Evolutionary conservation across 2,113 vertebrate genomes (phyloP).

Genomic region (Dinomys branickii): DNA sequence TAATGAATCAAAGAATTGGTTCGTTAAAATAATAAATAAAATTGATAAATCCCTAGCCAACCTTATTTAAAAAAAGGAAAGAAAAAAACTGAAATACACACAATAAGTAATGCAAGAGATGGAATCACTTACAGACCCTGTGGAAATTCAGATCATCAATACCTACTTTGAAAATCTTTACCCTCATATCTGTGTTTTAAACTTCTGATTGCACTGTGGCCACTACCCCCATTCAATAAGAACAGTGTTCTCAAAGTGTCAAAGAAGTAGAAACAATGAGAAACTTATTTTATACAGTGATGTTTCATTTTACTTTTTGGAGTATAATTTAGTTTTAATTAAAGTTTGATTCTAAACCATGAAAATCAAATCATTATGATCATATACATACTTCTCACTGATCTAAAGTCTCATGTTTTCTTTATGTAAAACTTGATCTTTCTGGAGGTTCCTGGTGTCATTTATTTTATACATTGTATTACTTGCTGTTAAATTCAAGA

Average conservation of each 20-base stretch:
- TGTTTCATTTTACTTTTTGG: not conserved
- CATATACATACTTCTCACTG: not conserved
- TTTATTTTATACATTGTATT: not conserved
- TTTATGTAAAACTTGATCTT: not conserved
- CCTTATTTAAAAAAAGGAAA: too few relatives aligned
- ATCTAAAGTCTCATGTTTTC: not conserved
- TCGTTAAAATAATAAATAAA: too few relatives aligned
- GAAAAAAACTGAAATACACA: too few relatives aligned
- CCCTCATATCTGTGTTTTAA: not conserved
- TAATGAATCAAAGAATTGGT: too few relatives aligned
- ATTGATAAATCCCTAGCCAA: too few relatives aligned
- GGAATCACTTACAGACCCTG: too few relatives aligned
- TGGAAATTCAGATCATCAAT: too few relatives aligned
- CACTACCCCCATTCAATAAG: not conserved
- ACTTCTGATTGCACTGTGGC: not conserved
- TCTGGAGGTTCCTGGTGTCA: not conserved
- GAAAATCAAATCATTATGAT: slow-evolving; percentile 1
- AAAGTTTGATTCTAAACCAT: not conserved
- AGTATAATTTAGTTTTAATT: not conserved
- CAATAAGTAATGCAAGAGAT: too few relatives aligned
- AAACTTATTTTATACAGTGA: not conserved
- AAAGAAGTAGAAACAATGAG: not conserved
- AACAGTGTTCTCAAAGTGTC: not conserved
- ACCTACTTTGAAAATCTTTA: too few relatives aligned
- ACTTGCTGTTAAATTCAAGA: not conserved